Conservation (phyloP, 2,797 vertebrate species). For the Peromyscus attwateri region DNA sequence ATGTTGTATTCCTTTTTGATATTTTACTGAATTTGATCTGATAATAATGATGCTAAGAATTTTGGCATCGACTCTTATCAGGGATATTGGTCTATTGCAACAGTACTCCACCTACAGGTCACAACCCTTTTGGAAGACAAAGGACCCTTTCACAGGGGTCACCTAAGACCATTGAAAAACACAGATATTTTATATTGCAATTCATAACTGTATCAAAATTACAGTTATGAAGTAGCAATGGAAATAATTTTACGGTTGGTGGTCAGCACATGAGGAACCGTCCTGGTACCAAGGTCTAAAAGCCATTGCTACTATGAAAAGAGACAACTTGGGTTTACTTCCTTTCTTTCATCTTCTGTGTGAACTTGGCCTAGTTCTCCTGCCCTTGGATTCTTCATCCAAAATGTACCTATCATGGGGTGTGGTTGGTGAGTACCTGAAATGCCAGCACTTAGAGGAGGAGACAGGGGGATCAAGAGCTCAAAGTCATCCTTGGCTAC, state of each 20-base stretch:
- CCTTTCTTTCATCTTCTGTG: background rate
- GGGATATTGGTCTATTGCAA: no score
- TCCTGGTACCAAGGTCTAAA: background rate
- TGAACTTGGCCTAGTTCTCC: background rate
- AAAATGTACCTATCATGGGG: background rate
- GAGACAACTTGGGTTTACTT: background rate
- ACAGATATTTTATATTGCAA: background rate
- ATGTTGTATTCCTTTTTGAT: background rate
- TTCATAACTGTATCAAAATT: background rate
- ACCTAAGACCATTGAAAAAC: background rate
- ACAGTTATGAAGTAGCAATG: background rate
- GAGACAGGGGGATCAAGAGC: background rate
- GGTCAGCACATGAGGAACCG: background rate
- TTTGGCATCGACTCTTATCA: background rate
- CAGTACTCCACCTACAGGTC: background rate
- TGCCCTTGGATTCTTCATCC: background rate
- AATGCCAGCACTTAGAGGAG: background rate
- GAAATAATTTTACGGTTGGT: no score
- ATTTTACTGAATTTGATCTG: background rate
- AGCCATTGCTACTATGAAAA: background rate
- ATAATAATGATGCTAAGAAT: background rate
- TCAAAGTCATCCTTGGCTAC: background rate
- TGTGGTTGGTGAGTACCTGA: background rate
- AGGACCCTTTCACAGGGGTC: background rate
- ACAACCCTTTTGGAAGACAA: background rate